These are phyloP conservation scores for Drosophila carrolli DNA, from an alignment of 1,140 invertebrate species.

Conservation along the genomic window DNA sequence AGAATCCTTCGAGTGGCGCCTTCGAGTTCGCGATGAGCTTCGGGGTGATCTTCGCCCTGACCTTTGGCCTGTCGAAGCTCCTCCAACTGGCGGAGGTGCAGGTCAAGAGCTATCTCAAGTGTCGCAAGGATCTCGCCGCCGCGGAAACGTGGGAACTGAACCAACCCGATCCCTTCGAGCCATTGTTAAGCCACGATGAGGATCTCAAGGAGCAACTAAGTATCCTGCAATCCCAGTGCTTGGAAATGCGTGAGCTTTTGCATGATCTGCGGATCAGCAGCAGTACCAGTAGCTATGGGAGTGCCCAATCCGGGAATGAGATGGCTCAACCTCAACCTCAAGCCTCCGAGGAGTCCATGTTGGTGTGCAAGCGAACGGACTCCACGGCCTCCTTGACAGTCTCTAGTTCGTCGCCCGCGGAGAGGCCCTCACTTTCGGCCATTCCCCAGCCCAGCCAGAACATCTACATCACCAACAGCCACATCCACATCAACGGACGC, in stretches of 20 bases:
- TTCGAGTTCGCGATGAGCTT: conserved; percentile 39
- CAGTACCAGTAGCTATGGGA: conserved; percentile 10
- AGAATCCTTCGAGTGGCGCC: background rate
- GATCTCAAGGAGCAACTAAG: conserved; percentile 43
- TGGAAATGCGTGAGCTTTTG: conserved; percentile 45
- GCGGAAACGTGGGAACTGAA: background rate
- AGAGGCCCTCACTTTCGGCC: background rate
- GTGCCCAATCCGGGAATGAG: background rate
- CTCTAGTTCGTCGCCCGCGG: background rate
- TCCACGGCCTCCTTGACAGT: background rate
- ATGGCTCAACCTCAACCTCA: background rate
- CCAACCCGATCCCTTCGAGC: background rate
- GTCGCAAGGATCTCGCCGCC: background rate
- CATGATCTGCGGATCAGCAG: conserved; percentile 35
- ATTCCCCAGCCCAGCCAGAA: background rate
- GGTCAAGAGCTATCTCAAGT: conserved; percentile 5
- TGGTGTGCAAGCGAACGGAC: conserved; percentile 1
- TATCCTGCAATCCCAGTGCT: conserved; percentile 43
- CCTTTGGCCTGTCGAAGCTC: conserved; percentile 27
- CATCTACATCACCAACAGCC: conserved; percentile 57
- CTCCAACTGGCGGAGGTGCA: conserved; percentile 33
- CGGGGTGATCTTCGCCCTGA: conserved; percentile 32
- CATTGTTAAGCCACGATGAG: conserved; percentile 3
- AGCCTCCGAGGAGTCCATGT: background rate
- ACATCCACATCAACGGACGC: conserved; percentile 52